phyloP scores from a whole-genome alignment of 2,113 vertebrate genomes.

The Eudyptes chrysolophus region DNA sequence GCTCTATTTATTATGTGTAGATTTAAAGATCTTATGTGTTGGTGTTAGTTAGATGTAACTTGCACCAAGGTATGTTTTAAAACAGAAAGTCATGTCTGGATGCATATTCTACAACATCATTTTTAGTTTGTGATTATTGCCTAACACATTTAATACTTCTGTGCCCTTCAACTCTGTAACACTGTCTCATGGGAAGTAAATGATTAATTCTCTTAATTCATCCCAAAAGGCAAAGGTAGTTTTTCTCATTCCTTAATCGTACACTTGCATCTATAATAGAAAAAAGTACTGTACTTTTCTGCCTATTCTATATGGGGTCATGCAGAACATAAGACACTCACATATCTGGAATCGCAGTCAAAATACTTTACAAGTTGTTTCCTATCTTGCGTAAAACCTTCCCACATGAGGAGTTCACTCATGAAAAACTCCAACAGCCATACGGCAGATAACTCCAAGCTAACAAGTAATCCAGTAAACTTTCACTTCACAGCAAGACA shows the following conservation, averaged over 20 bases:
- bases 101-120: background rate
- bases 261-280: background rate
- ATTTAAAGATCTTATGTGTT: background rate
- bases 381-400: background rate
- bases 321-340: background rate
- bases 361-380: background rate
- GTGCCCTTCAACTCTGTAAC: background rate
- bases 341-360: background rate
- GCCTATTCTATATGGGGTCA: background rate
- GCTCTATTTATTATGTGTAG: background rate
- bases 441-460: background rate
- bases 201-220: background rate
- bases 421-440: background rate
- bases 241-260: background rate
- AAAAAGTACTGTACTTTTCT: background rate
- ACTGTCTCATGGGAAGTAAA: background rate
- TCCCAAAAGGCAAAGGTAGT: slow-evolving; percentile 3
- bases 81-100: background rate
- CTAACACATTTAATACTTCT: background rate
- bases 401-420: background rate
- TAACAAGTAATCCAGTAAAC: background rate
- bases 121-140: slow-evolving; percentile 15
- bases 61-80: background rate
- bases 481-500: background rate
- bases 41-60: background rate